Evolutionary conservation across 2,797 vertebrate species (phyloP).

Genomic region (Echiichthys vipera): DNA sequence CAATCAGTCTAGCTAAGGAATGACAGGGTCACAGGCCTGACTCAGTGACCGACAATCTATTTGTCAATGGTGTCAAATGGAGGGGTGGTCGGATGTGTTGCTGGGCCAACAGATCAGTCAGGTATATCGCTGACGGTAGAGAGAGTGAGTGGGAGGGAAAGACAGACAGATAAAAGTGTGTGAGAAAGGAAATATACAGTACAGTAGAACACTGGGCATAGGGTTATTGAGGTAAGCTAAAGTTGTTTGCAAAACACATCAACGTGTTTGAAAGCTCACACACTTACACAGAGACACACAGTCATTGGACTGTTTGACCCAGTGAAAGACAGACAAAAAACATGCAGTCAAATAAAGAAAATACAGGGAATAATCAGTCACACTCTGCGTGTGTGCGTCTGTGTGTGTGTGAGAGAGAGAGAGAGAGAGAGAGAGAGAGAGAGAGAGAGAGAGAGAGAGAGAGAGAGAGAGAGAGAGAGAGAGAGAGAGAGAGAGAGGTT

Average conservation of each 20-base stretch:
- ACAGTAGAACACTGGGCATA: background rate
- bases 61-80: slow-evolving; percentile 76
- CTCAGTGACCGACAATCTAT: slow-evolving; percentile 71
- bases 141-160: slow-evolving; percentile 18
- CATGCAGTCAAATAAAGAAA: background rate
- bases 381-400: background rate
- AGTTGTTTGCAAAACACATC: background rate
- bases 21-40: slow-evolving; percentile 74
- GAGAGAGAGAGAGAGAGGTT: no score
- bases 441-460: no score
- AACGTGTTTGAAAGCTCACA: background rate
- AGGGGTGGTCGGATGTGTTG: slow-evolving; percentile 62
- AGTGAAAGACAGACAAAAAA: background rate
- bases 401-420: background rate
- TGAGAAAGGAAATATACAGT: background rate
- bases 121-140: slow-evolving; percentile 43
- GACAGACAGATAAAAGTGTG: slow-evolving; percentile 5
- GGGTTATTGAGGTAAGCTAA: slow-evolving; percentile 22
- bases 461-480: no score
- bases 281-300: background rate
- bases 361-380: background rate
- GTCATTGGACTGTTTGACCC: background rate
- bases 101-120: slow-evolving; percentile 65
- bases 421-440: no score
- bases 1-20: slow-evolving; percentile 76